These are phyloP conservation scores for roundworm (Caenorhabditis elegans) DNA, from an alignment of 1,140 invertebrate species.

Conservation along the genomic window WBcel235 BX284605.5:12038501-12039000, in stretches of 20 bases:
- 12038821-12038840: not conserved
- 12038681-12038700: conserved; percentile 37
- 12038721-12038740: conserved; percentile 35
- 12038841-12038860: not conserved
- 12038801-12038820: too few species aligned
- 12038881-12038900: conserved; percentile 8
- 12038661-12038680: not conserved
- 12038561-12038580: too few species aligned
- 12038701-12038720: conserved; percentile 55
- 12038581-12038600: not conserved
- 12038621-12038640: too few species aligned
- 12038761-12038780: conserved; percentile 26
- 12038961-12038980: conserved; percentile 30
- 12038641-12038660: too few species aligned
- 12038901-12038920: conserved; percentile 22
- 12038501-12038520: conserved; percentile 2
- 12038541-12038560: too few species aligned
- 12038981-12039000: conserved; percentile 32
- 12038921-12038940: conserved; percentile 6
- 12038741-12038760: conserved; percentile 49
- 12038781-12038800: not conserved
- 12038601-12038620: not conserved
- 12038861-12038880: not conserved
- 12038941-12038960: conserved; percentile 4
- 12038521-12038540: too few species aligned